Evolutionary conservation across 1,140 invertebrate species (phyloP), one percentile per base, ranked within the genome.

Genomic region (Drosophila truncata): DNA sequence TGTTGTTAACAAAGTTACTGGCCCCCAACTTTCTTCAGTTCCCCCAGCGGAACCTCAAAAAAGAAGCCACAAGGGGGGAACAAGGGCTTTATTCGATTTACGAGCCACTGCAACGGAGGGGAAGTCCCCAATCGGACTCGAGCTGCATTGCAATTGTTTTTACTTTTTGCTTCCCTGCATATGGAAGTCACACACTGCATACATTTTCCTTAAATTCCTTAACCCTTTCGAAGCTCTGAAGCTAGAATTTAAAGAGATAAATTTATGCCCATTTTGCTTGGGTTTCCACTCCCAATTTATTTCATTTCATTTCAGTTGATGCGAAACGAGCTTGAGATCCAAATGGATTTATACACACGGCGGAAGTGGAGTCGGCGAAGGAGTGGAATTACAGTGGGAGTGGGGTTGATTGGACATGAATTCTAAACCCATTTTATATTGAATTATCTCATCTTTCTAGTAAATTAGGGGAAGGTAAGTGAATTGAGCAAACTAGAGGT

Each of bases 31-130:
- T 87, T 84, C 78, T 75, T 78, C 54, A 37, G 25, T 41, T 47
- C 64, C 31, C 31, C n/a, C 42, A 39, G 35, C 49, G 35, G 49
- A 73, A 49, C 73, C 64, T 27, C 25, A 67, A 49, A 44, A 71
- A 69, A 71, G 62, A 69, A 52, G 65, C 73, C 70, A 80, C 65
- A 74, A 58, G 58, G 4, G 42, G 27, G 42, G 39, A 16, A 41
- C 33, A 37, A 37, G 55, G 27, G 55, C 31, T 66, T 50, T 67
- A 83, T 88, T 87, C 66, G 82, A 87, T 90, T 90, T 87, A 87
- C 73, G 57, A 84, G 25, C 49, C 52, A 84, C 83, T 84, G 72
- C 84, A 88, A 47, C 50, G 27, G n/a, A 52, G 42, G 41, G 55
- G 44, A 67, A 77, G 49, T 61, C 55, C 72, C 55, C 41, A 52